phyloP scores from a whole-genome alignment of 2,113 vertebrate species.

The Galbula dea region DNA sequence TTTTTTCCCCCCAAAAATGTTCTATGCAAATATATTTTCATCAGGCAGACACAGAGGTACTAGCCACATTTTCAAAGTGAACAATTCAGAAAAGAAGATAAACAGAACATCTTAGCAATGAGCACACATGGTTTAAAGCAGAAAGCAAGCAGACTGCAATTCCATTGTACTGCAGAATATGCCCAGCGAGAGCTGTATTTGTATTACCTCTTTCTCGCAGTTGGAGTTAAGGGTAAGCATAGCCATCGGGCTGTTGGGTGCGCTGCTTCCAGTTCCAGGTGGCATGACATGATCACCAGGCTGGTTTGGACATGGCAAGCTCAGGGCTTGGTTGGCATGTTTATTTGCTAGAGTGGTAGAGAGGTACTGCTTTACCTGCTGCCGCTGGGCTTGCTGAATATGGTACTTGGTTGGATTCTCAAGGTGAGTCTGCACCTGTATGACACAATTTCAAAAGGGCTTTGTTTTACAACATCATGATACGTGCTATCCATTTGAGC shows the following conservation, averaged over 20 bases:
- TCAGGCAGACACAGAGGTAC: background rate
- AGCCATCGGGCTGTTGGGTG: constrained; percentile 99
- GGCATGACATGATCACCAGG: constrained; percentile 92
- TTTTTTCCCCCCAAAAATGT: background rate
- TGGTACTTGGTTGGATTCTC: constrained; percentile 96
- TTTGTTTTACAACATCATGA: background rate
- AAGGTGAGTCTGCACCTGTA: constrained; percentile 93
- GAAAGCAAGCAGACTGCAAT: background rate
- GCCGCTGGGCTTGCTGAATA: constrained; percentile 93
- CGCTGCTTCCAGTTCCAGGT: constrained; percentile 92
- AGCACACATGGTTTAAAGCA: background rate
- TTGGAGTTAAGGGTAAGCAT: constrained; percentile 93
- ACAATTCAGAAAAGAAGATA: background rate
- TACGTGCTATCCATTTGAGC: background rate
- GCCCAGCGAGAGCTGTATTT: fast-evolving
- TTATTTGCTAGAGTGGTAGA: constrained; percentile 92
- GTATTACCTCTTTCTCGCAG: constrained; percentile 87
- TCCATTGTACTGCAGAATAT: background rate
- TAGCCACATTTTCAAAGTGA: background rate
- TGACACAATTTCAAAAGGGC: background rate
- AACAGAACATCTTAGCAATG: background rate
- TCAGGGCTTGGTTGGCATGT: constrained; percentile 88
- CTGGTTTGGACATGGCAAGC: constrained; percentile 92
- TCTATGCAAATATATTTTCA: background rate
- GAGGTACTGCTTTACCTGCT: constrained; percentile 98